A percentile compares a stretch with the other conserved stretches of the same genome.
phyloP scores from a whole-genome alignment of 53 echinoderm and acorn worm species.

The Echinarachnius parma region DNA sequence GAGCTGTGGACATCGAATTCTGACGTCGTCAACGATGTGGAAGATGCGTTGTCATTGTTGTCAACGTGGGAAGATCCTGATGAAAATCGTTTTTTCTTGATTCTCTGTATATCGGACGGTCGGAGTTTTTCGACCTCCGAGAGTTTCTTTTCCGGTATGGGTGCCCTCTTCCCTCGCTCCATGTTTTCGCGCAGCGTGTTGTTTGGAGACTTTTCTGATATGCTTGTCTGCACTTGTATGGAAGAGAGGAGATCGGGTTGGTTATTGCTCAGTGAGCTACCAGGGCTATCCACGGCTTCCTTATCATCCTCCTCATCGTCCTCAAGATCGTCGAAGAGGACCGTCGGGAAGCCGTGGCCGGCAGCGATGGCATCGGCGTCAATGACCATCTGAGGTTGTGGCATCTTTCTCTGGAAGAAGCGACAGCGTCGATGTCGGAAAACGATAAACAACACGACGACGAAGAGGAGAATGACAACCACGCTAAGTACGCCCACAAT shows the following conservation, averaged over 20 bases:
- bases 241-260: constrained; percentile 30
- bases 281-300: not conserved
- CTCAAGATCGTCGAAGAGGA: not conserved
- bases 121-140: constrained; percentile 23
- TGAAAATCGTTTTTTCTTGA: constrained; percentile 11
- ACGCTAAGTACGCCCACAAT: constrained; percentile 72
- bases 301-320: not conserved
- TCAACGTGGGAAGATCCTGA: not conserved
- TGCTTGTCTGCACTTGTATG: not conserved
- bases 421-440: constrained; percentile 76
- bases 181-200: constrained; percentile 48
- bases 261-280: constrained; percentile 1
- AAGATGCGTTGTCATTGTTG: not conserved
- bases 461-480: constrained; percentile 74
- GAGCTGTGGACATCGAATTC: not conserved
- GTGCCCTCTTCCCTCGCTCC: constrained; percentile 22
- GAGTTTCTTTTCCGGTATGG: constrained; percentile 17
- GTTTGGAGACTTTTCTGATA: constrained; percentile 39
- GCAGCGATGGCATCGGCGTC: constrained; percentile 37
- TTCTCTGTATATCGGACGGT: constrained; percentile 17
- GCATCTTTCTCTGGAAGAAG: constrained; percentile 49
- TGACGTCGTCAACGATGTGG: not conserved
- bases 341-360: constrained; percentile 28
- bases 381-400: constrained; percentile 57
- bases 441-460: constrained; percentile 67